Conservation (phyloP, 2,797 vertebrate species). For the Mormyrops attenuatus region DNA sequence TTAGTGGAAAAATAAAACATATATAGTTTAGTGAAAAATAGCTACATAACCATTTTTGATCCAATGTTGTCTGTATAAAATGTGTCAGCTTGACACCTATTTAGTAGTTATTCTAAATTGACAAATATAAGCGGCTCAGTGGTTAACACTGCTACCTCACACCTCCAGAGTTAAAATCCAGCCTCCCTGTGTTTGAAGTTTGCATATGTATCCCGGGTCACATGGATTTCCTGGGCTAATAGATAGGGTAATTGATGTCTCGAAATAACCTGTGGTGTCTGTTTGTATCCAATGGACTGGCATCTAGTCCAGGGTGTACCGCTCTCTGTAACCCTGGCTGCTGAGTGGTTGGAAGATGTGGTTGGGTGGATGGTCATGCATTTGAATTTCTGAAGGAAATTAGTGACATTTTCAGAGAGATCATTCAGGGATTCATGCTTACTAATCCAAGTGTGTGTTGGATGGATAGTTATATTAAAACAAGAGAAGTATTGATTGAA, state of each 20-base stretch:
- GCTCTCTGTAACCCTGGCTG: not conserved
- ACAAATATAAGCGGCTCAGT: not conserved
- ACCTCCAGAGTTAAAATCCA: not conserved
- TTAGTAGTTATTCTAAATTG: not conserved
- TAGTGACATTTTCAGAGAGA: not conserved
- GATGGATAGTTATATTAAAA: not conserved
- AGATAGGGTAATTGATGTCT: not conserved
- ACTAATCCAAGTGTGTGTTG: not conserved
- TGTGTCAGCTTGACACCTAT: not conserved
- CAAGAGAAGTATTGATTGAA: not conserved
- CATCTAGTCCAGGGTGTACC: not conserved
- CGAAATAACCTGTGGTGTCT: not conserved
- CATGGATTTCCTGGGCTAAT: not conserved
- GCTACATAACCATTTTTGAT: not conserved
- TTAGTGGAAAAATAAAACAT: not conserved
- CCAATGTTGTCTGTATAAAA: not conserved
- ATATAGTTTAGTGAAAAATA: not conserved
- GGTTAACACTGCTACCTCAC: not conserved
- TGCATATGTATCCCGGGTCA: not conserved
- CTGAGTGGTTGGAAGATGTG: not conserved
- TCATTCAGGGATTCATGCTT: not conserved
- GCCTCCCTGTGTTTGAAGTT: not conserved
- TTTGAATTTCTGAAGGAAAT: not conserved
- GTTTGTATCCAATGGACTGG: not conserved
- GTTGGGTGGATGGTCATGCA: not conserved